Percentiles rank a stretch among this genome's conserved stretches.
Evolutionary conservation across 2,113 vertebrate species (phyloP).

Genomic region (Meleagris gallopavo): DNA sequence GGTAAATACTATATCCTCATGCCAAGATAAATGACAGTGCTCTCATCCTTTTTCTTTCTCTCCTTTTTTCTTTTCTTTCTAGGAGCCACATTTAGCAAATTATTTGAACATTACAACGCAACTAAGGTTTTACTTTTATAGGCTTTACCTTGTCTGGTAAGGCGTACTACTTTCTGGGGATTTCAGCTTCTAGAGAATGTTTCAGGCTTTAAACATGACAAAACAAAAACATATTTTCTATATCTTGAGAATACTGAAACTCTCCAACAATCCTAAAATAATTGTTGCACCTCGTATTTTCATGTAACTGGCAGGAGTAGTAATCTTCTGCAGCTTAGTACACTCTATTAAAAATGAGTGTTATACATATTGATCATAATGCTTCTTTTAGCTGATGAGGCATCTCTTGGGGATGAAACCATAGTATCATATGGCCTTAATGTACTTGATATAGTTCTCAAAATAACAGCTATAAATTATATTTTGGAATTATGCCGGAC

Average conservation of each 20-base stretch:
- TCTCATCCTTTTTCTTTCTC: neutral
- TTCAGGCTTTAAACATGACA: slow-evolving; percentile 34
- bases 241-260: slow-evolving; percentile 56
- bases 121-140: slow-evolving; percentile 50
- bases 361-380: slow-evolving; percentile 64
- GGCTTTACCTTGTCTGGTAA: slow-evolving; percentile 20
- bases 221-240: slow-evolving; percentile 53
- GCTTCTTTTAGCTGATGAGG: slow-evolving; percentile 62
- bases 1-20: neutral
- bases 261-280: slow-evolving; percentile 59
- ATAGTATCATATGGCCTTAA: slow-evolving; percentile 62
- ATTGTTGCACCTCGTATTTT: slow-evolving; percentile 68
- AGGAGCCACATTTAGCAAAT: slow-evolving; percentile 40
- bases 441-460: slow-evolving; percentile 59
- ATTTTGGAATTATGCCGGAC: slow-evolving; percentile 52
- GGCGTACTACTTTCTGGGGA: neutral
- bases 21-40: neutral
- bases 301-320: slow-evolving; percentile 47
- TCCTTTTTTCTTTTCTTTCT: neutral
- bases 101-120: neutral
- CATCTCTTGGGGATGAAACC: slow-evolving; percentile 67
- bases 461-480: slow-evolving; percentile 68
- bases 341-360: slow-evolving; percentile 59
- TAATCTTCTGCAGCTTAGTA: slow-evolving; percentile 69
- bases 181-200: slow-evolving; percentile 25